Conservation (phyloP, 2,888 invertebrate species). For the Hydrotaea diabolus region DNA sequence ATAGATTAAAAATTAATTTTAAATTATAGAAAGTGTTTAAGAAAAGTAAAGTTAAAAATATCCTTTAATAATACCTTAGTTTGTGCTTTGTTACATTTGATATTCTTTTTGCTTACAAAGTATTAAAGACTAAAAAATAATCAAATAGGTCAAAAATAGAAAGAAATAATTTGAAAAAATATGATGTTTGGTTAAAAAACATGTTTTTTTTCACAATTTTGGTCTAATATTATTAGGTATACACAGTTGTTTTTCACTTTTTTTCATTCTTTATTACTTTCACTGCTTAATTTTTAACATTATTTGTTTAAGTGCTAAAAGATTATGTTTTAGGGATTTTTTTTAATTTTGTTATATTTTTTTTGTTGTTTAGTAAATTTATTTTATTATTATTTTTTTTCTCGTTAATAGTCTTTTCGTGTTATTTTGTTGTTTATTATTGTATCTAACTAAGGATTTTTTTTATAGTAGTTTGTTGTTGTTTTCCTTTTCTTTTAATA, state of each 20-base stretch:
- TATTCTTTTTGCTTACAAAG: slow-evolving; percentile 2
- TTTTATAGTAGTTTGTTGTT: neutral
- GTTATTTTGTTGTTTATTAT: slow-evolving; percentile 48
- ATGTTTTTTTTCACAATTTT: slow-evolving; percentile 40
- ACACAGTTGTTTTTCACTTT: slow-evolving; percentile 53
- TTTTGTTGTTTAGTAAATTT: neutral
- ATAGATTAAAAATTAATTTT: too few species aligned
- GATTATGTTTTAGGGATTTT: neutral
- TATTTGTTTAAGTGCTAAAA: neutral
- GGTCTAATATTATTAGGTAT: slow-evolving; percentile 61
- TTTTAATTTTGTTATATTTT: slow-evolving; percentile 11
- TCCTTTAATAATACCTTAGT: too few species aligned
- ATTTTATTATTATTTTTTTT: slow-evolving; percentile 30
- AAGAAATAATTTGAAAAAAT: neutral
- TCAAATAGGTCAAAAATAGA: neutral
- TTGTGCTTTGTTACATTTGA: too few species aligned
- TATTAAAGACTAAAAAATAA: neutral
- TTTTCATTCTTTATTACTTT: slow-evolving; percentile 3
- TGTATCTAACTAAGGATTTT: slow-evolving; percentile 58
- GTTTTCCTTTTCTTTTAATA: slow-evolving; percentile 8
- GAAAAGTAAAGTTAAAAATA: too few species aligned
- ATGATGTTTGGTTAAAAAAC: neutral
- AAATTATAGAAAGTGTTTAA: too few species aligned
- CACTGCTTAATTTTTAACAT: neutral
- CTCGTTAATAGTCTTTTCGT: slow-evolving; percentile 61